Conservation (phyloP, 2,113 vertebrate genomes). For the Ciconia boyciana region DNA sequence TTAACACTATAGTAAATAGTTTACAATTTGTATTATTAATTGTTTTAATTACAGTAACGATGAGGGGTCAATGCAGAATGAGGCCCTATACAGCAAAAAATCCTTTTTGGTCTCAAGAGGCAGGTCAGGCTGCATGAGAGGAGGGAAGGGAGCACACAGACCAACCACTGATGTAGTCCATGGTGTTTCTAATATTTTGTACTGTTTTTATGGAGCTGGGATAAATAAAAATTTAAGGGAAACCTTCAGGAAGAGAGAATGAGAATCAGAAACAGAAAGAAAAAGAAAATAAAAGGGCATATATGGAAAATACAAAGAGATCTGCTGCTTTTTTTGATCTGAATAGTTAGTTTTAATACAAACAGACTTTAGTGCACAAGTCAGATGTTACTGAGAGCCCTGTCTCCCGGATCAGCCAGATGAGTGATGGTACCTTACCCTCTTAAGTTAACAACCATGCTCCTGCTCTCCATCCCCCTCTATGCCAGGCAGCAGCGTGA, state of each 20-base stretch:
- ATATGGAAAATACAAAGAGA: not conserved
- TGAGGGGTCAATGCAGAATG: not conserved
- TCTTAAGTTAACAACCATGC: not conserved
- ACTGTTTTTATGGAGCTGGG: not conserved
- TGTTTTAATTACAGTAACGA: not conserved
- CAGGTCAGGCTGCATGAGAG: not conserved
- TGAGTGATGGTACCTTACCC: not conserved
- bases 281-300: not conserved
- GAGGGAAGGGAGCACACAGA: not conserved
- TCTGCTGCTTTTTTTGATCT: not conserved
- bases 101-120: not conserved
- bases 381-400: not conserved
- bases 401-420: not conserved
- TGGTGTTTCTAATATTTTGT: not conserved
- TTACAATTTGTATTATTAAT: not conserved
- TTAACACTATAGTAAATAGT: not conserved
- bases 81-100: not conserved
- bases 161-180: not conserved
- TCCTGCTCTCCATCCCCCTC: not conserved
- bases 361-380: accelerated
- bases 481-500: not conserved
- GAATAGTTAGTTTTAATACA: not conserved
- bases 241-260: not conserved
- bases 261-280: not conserved
- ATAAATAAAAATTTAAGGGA: not conserved